Evolutionary conservation across 2,888 invertebrate genomes (phyloP), one percentile per base, ranked within the genome.

Genomic region (Chesias legatella): DNA sequence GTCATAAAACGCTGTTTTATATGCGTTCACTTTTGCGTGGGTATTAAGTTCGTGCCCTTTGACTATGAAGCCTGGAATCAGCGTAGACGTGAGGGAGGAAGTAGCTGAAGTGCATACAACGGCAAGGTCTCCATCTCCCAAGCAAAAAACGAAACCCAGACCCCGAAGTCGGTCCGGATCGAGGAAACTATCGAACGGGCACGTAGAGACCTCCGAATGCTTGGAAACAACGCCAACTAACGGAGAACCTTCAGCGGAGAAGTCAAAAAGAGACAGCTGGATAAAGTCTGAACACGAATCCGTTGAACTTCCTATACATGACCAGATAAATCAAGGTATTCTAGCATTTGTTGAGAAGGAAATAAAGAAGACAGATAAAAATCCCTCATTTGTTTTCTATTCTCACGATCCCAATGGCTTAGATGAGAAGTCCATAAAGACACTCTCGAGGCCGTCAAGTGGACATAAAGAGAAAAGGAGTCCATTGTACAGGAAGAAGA

Each of bases 291-390:
- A 88, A 54, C 80, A 88, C 39, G 89, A 90, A 48, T 91, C 90
- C 0, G 71, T 90, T 9, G 91, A 91, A 57, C 61, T 89, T 11
- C 90, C 91, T 29, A 91, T 91, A 24, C 91, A 91, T 52, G 88
- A 88, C 40, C 88, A 89, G 65, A 79, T 89, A 33, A 89, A 89
- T 57, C 84, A 84, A 68, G 89, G 84, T 32, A 89, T 89, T 26
- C 53, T 89, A 45, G 89, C 88, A 5, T 89, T 88, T 60, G 88
- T 89, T 10, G 89, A 88, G 53, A 82, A 89, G 47, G 89, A 89
- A 70, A 78, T 89, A 17, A 88, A 89, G 43, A 89, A 89, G 47
- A 74, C 86, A 0, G 88, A 89, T 34, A 84, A 86, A 49, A 85
- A 79, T 56, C 82, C 88, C 0, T 82, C 86, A 1, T 81, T 88